A percentile compares a stretch with the other conserved stretches of the same genome.
Conservation (phyloP, 2,113 vertebrate genomes). For the Jacana jacana region DNA sequence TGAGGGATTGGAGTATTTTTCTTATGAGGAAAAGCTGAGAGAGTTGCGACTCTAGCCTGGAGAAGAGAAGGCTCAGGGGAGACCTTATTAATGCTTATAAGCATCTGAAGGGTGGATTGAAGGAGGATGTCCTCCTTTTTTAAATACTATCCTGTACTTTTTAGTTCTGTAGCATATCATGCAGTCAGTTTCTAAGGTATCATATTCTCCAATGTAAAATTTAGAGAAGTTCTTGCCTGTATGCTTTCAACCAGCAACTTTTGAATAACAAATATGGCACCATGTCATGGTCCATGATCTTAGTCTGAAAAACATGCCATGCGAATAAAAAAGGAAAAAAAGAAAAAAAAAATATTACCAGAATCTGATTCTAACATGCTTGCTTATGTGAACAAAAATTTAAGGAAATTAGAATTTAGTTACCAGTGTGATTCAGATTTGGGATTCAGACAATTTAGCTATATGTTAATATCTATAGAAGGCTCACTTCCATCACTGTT, state of each 20-base stretch:
- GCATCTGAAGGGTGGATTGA: no score
- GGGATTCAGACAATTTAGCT: background rate
- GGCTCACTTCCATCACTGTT: background rate
- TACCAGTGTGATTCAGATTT: background rate
- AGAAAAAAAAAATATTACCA: fast-evolving
- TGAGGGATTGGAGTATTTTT: no score
- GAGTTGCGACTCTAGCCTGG: no score
- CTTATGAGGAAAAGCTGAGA: no score
- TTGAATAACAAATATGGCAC: background rate
- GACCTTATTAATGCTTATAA: no score
- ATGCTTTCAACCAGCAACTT: background rate
- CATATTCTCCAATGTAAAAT: background rate
- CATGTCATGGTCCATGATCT: no score
- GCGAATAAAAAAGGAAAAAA: no score
- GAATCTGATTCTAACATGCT: background rate
- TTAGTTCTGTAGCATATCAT: background rate
- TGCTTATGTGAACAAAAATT: background rate
- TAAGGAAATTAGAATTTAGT: background rate
- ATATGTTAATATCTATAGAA: background rate
- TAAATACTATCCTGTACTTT: background rate
- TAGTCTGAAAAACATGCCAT: fast-evolving
- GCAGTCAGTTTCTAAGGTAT: background rate
- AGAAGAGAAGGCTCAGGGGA: no score
- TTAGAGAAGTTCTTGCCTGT: background rate
- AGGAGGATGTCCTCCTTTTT: no score